Percentiles rank a stretch among this genome's conserved stretches.
These are phyloP conservation scores for Salvelinus fontinalis DNA, from an alignment of 2,113 vertebrate genomes.

Conservation along the genomic window DNA sequence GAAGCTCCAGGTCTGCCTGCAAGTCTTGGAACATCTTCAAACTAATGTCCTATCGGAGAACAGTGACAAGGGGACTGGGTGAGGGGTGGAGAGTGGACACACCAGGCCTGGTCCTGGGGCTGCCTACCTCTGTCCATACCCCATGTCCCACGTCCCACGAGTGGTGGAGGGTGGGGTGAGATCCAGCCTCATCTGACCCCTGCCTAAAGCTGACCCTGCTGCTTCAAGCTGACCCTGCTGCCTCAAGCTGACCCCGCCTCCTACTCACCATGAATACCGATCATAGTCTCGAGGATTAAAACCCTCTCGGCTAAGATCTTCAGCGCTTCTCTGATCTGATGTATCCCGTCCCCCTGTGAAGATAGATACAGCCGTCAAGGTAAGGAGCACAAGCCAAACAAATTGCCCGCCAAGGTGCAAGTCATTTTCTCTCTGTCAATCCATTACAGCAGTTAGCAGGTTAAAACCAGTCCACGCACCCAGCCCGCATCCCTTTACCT, in stretches of 20 bases:
- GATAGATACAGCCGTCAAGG: slow-evolving; percentile 94
- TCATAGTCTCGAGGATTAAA: slow-evolving; percentile 99
- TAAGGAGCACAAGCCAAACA: slow-evolving; percentile 74
- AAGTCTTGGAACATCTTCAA: slow-evolving; percentile 95
- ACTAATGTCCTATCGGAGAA: slow-evolving; percentile 97
- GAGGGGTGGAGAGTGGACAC: slow-evolving; percentile 55
- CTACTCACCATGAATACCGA: slow-evolving; percentile 99
- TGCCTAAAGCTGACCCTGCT: slow-evolving; percentile 75
- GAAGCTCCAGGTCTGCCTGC: slow-evolving; percentile 97
- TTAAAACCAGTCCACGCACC: slow-evolving; percentile 67
- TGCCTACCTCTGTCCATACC: slow-evolving; percentile 53
- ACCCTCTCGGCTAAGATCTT: slow-evolving; percentile 99
- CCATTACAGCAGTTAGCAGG: slow-evolving; percentile 71
- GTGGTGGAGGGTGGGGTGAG: slow-evolving; percentile 35
- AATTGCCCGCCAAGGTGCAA: slow-evolving; percentile 72
- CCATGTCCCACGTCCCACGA: slow-evolving; percentile 47
- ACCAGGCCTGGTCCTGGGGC: slow-evolving; percentile 61
- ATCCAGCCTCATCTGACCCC: slow-evolving; percentile 56
- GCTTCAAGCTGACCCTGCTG: slow-evolving; percentile 56
- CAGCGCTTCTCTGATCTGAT: slow-evolving; percentile 98
- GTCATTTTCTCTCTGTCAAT: slow-evolving; percentile 48
- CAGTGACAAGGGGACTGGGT: slow-evolving; percentile 76
- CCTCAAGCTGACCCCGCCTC: slow-evolving; percentile 73
- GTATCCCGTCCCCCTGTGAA: slow-evolving; percentile 98
- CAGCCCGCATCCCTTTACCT: slow-evolving; percentile 43